Evolutionary conservation across 2,888 invertebrate genomes (phyloP).

Genomic region (Aporophyla lueneburgensis): DNA sequence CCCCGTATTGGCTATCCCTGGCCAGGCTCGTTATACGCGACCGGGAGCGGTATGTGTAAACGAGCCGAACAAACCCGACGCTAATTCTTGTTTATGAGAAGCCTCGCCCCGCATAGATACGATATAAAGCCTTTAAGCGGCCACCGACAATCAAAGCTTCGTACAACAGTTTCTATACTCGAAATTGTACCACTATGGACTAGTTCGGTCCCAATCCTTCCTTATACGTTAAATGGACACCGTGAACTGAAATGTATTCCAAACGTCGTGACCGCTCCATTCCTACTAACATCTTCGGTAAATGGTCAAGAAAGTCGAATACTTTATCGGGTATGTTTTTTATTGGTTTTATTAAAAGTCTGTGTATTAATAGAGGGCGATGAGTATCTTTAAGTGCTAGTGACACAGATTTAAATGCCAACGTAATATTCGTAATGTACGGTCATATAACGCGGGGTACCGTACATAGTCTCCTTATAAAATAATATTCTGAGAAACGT

Average conservation of each 20-base stretch:
- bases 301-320: constrained; percentile 62
- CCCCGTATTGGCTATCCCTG: constrained; percentile 82
- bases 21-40: constrained; percentile 83
- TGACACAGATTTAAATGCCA: constrained; percentile 81
- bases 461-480: constrained; percentile 80
- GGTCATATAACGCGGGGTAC: constrained; percentile 77
- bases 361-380: constrained; percentile 79
- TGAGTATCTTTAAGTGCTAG: constrained; percentile 80
- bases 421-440: constrained; percentile 84
- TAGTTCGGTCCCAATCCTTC: constrained; percentile 76
- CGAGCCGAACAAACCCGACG: constrained; percentile 86
- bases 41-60: constrained; percentile 89
- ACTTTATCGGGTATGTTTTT: constrained; percentile 67
- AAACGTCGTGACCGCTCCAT: constrained; percentile 73
- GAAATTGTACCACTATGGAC: constrained; percentile 73
- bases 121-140: constrained; percentile 81
- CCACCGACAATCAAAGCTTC: constrained; percentile 82
- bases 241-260: constrained; percentile 72
- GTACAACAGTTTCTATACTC: constrained; percentile 72
- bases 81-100: constrained; percentile 90
- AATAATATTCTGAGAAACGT: constrained; percentile 82
- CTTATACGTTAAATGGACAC: constrained; percentile 77
- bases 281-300: constrained; percentile 61
- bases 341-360: constrained; percentile 76
- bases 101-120: constrained; percentile 81